Conservation (phyloP, 2,113 vertebrate species). For the Leucopsar rothschildi region DNA sequence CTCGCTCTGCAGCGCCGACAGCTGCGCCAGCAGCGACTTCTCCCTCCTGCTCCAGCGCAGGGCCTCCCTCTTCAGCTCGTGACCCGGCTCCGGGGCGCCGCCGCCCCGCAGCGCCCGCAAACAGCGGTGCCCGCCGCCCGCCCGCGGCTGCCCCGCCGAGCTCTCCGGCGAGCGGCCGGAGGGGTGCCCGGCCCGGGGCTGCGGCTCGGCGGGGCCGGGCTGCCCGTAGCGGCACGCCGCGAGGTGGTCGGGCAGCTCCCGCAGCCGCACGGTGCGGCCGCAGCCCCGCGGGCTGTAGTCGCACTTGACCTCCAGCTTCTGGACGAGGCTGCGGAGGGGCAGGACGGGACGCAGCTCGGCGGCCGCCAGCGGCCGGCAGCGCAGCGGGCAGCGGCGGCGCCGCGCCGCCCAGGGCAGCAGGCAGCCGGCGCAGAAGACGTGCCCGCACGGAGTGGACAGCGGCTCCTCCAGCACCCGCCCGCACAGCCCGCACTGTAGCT, state of each 20-base stretch:
- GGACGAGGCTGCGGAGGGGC: constrained; percentile 61
- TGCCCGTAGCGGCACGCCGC: constrained; percentile 28
- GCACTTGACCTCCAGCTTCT: constrained; percentile 55
- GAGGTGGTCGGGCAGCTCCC: constrained; percentile 49
- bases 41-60: constrained; percentile 72
- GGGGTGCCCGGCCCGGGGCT: neutral
- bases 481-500: constrained; percentile 63
- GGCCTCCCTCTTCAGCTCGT: constrained; percentile 51
- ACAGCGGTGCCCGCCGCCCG: neutral
- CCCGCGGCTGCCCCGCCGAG: neutral
- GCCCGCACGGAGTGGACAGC: constrained; percentile 68
- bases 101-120: constrained; percentile 18
- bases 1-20: constrained; percentile 66
- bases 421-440: constrained; percentile 72
- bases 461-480: constrained; percentile 67
- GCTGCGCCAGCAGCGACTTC: constrained; percentile 70
- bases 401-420: constrained; percentile 66
- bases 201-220: neutral
- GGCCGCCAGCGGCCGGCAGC: constrained; percentile 47
- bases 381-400: constrained; percentile 60
- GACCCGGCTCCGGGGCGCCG: constrained; percentile 33
- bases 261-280: constrained; percentile 1
- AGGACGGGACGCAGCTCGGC: constrained; percentile 57
- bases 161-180: neutral
- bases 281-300: constrained; percentile 31